Evolutionary conservation across 2,797 vertebrate genomes (phyloP), one percentile per base, ranked within the genome.

Genomic region (Gymnoscopelus braueri): DNA sequence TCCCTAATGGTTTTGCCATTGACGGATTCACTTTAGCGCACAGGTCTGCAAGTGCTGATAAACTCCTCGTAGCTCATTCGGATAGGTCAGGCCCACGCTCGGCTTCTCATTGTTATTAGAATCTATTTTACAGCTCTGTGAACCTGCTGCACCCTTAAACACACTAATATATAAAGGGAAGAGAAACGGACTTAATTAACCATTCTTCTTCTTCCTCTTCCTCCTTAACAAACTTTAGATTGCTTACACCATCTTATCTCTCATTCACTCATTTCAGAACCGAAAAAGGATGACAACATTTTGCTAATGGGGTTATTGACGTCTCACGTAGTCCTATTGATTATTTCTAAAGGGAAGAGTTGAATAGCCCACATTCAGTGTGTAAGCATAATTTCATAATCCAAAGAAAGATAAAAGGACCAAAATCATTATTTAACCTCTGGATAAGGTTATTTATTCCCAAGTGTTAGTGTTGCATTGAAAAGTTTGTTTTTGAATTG

Each of bases 1-100:
- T 53, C 29, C 67, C 57, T 71, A 75, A 75, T 79, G 76, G 63
- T 63, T 79, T 67, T 76, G 71, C 78, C 78, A 72, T 70, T 72
- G 78, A 87, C 70, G 51, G 64, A 81, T 87, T 75, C 65, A 69
- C 57, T 32, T 75, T 73, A 67, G 62, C 60, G 50, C 61, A 35
- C 55, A 66, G 58, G 80, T 82, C 71, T 69, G 26, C 47, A 61
- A 71, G 61, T 49, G 57, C 63, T 62, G 71, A 77, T 82, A 54
- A 74, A 68, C 54, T 76, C 1, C 3, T 74, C 50, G 64, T 51
- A 12, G 5, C 51, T 63, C 67, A 6, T 69, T 10, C 39, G 9
- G 39, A 9, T 15, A 26, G 14, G 44, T 61, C 61, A 5, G 32
- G 32, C 53, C 29, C 57, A 5, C 48, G 54, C 13, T 29, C 50